Base-by-base conservation (phyloP, 92 coral and sea anemone species). In the Scolanthus callimorphus region DNA sequence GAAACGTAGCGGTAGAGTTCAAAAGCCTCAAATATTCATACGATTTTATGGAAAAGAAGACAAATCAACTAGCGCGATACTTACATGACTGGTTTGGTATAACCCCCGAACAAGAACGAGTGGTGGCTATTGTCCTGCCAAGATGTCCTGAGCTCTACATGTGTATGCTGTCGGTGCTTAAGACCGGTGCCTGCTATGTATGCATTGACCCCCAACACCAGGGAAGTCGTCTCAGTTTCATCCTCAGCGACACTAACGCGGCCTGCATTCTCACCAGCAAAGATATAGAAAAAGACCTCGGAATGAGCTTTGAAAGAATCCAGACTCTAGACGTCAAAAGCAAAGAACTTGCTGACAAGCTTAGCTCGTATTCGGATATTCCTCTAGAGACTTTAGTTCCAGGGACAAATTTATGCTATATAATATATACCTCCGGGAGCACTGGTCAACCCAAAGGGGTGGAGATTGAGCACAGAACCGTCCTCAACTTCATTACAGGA, bases 371-470 rank as follows among this genome's bases (percentile, higher is more conserved):
- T n/a, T n/a, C n/a, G n/a, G n/a, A n/a, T n/a, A 25, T 19, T 46
- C 19, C 51, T 11, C 1, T 46, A 10, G 11, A 46, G 23, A 12
- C 8, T 1, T 0, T 3, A 15, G 51, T 46, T 3, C 51, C 19
- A 46, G 9, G 23, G 19, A 19, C 51, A 11, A 46, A 46, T 46
- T 43, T 57, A 4, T 29, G 41, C 30, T 57, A 57, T 31, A 29
- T 57, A 15, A 57, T 57, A 23, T 38, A 57, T 17, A 57, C 62
- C 12, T 57, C 62, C 2, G 62, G 62, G 17, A 25, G 38, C 56
- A 57, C 62, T 3, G 62, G 62, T 1, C 15, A 20, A 17, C 62
- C 62, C 15, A 57, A 57, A 57, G n/a, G n/a, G n/a, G n/a, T n/a
- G n/a, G n/a, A n/a, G n/a, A n/a, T n/a, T n/a, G n/a, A n/a, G n/a